Evolutionary conservation across 1,140 invertebrate species (phyloP).

Genomic region (Tetragnatha versicolor): DNA sequence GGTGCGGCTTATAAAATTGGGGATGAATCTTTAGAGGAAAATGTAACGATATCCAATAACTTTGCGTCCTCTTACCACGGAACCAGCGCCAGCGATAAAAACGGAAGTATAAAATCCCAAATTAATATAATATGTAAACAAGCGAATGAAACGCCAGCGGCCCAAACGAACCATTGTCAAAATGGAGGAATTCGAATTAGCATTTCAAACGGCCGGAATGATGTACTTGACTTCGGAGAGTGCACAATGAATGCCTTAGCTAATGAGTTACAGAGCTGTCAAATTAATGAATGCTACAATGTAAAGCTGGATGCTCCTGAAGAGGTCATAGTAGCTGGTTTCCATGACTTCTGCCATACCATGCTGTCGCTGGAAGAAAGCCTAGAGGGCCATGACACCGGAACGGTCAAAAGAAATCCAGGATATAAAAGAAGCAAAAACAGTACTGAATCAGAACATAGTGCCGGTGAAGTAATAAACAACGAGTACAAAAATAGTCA

Average conservation of each 20-base stretch:
- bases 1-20: too few species aligned
- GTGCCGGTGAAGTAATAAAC: too few species aligned
- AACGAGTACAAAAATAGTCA: too few species aligned
- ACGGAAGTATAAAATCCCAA: too few species aligned
- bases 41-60: too few species aligned
- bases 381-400: slow-evolving; percentile 12
- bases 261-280: slow-evolving; percentile 1
- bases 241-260: not conserved
- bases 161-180: not conserved
- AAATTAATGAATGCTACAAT: slow-evolving; percentile 54
- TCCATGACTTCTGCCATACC: slow-evolving; percentile 56
- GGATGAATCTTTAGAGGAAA: too few species aligned
- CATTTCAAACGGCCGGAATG: too few species aligned
- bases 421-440: not conserved
- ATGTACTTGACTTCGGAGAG: slow-evolving; percentile 39
- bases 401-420: slow-evolving; percentile 30
- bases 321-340: slow-evolving; percentile 47
- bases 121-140: slow-evolving; percentile 17
- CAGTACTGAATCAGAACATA: too few species aligned
- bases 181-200: not conserved
- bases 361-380: slow-evolving; percentile 52
- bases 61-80: too few species aligned
- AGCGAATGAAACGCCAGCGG: not conserved
- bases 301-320: slow-evolving; percentile 55
- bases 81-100: too few species aligned